Base-by-base conservation (phyloP, 2,113 vertebrate species). In the Saguinus imperator region DNA sequence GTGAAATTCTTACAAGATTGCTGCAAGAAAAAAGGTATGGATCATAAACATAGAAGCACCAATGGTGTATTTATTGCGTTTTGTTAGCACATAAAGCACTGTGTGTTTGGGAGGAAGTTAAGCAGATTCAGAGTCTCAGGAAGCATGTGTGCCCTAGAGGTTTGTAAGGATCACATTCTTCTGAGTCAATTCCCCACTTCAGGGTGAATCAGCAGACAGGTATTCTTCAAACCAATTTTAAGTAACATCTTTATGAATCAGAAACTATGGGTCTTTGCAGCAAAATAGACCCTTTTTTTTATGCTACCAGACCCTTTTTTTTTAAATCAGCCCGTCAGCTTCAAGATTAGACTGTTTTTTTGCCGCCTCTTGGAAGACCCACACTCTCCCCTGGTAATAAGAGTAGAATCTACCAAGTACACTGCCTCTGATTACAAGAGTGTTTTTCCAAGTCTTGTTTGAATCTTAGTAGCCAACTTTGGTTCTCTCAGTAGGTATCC, bases 1-100 rank as follows among this genome's bases (percentile, higher is more conserved):
- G 52, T 16, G 84, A 84, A 94, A 89, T 61, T 57, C 70, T 50
- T 84, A 77, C 43, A 95, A 40, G 94, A 61, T 75, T 82, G 57
- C 81, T 91, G n/a, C 25, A 80, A 73, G 20, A 1, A 57, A 96
- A 96, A 90, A 95, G 95, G 83, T 84, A 57, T 97, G 35, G 0
- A 80, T 92, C 87, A 70, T 27, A 72, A 80, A 66, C 58, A 64
- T 11, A 32, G 75, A 76, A 11, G 20, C 50, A 35, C 37, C 3
- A 5, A 73, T 29, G 95, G 40, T 1, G 23, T 87, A 64, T 75
- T 92, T 87, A 17, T 48, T 61, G 61, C 35, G 8, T 3, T 80
- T 64, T 57, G 37, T 94, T 77, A 32, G 73, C 66, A 4, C 0
- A 0, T 18, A 55, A 94, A 95, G 4, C 25, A 3, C 61, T 81